Conservation (phyloP, 2,797 vertebrate genomes). For the Clarias fuscus region DNA sequence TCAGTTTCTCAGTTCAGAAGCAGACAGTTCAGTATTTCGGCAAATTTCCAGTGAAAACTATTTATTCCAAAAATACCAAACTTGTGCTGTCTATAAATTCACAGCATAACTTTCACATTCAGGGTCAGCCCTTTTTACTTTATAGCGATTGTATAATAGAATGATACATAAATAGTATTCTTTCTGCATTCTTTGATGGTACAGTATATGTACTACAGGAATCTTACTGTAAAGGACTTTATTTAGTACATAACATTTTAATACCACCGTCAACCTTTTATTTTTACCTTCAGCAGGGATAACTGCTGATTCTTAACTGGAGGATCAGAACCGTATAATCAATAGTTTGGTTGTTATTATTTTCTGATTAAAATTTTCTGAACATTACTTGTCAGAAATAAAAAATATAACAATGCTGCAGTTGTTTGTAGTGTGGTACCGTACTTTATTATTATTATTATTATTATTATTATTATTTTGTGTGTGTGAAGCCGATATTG, state of each 20-base stretch:
- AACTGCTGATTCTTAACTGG: background rate
- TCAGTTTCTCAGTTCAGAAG: background rate
- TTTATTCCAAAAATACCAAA: background rate
- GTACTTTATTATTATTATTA: too few relatives aligned
- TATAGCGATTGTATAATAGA: background rate
- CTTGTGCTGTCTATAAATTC: background rate
- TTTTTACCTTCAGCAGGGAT: background rate
- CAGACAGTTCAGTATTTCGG: background rate
- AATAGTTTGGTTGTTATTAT: background rate
- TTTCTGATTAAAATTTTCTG: background rate
- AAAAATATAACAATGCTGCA: too few relatives aligned
- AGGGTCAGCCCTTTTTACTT: background rate
- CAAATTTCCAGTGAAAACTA: background rate
- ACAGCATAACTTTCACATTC: background rate
- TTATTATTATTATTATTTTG: too few relatives aligned
- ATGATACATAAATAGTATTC: background rate
- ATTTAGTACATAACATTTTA: background rate
- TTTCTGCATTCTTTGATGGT: background rate
- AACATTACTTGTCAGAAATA: too few relatives aligned
- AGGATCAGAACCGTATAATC: background rate
- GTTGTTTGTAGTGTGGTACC: too few relatives aligned
- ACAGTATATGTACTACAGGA: background rate
- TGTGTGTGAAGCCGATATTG: too few relatives aligned
- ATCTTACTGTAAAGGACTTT: background rate
- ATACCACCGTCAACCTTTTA: background rate